Evolutionary conservation across 2,888 invertebrate species (phyloP), one percentile per base, ranked within the genome.

Genomic region (Pammene fasciana): DNA sequence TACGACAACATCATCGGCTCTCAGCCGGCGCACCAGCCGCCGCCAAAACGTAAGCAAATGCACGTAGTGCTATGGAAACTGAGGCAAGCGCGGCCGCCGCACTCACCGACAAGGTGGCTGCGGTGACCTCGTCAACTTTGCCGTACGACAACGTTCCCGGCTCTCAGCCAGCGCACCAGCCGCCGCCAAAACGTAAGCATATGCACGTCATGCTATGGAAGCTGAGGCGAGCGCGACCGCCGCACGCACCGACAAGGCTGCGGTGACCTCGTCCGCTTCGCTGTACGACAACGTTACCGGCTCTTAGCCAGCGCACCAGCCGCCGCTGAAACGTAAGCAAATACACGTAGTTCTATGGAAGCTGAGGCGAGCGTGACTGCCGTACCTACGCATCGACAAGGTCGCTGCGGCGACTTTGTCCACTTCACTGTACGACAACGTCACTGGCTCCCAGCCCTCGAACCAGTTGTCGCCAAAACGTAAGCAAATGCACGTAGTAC

Each of bases 241-340:
- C 46, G 95, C 93, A 74, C 65, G 82, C 48, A 93, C 94, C 72
- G 96, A 95, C 74, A 97, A 96, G 86, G 96, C 96, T 38, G 97
- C 97, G 64, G 96, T 97, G n/a, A 97, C 97, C 73, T 97, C 97
- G 26, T 26, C 2, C 77, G 97, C 97, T 48, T 97, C 97, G 65
- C 94, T 98, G 59, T 97, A 97, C 83, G 97, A 97, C 89, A 97
- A 97, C 85, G 97, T 97, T 64, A 87, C 94, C 82, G 93, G 90
- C 75, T 80, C 93, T 5, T 91, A 90, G 74, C 84, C 89, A 0
- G 74, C 86, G 4, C 92, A 91, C 73, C 93, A 93, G 76, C 90
- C 90, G 10, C 84, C 94, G 75, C 89, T 92, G n/a, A 93, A 93
- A 82, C 90, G 93, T 93, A 77, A 86, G 86, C 77, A 52, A 13